Evolutionary conservation across 2,113 vertebrate genomes (phyloP).

Genomic region (Chaenocephalus aceratus): DNA sequence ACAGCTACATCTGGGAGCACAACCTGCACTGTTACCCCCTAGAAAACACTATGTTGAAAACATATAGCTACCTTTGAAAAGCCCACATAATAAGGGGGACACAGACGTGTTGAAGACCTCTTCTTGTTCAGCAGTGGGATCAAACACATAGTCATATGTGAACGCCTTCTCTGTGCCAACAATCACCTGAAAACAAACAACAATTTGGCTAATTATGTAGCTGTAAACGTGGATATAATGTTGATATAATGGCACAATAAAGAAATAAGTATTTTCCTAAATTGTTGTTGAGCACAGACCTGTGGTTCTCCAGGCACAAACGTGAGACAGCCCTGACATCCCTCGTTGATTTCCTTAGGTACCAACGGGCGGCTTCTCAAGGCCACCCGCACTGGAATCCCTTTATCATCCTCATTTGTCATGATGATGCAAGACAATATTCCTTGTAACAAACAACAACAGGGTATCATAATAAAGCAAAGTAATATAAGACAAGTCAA

Average conservation of each 20-base stretch:
- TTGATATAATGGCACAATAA: not conserved
- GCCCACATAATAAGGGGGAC: constrained; percentile 87
- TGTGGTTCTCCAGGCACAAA: constrained; percentile 92
- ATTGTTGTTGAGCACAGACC: constrained; percentile 72
- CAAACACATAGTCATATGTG: constrained; percentile 96
- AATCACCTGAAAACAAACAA: constrained; percentile 85
- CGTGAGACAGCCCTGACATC: constrained; percentile 92
- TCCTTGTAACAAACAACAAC: not conserved
- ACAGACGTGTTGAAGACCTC: constrained; percentile 91
- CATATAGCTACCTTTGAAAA: constrained; percentile 90
- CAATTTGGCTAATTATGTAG: not conserved
- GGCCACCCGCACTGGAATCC: constrained; percentile 93
- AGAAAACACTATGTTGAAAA: too few species aligned
- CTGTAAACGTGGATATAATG: too few species aligned
- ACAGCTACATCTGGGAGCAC: not conserved
- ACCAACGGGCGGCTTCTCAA: constrained; percentile 93
- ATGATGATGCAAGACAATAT: constrained; percentile 57
- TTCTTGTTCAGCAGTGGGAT: constrained; percentile 92
- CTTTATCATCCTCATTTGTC: constrained; percentile 87
- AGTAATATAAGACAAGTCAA: not conserved
- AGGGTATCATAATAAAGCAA: not conserved
- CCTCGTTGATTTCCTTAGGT: constrained; percentile 89
- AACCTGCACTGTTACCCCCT: not conserved
- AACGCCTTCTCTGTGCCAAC: constrained; percentile 93
- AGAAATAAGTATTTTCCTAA: not conserved